A percentile compares a stretch with the other conserved stretches of the same genome.
Evolutionary conservation across 1,140 invertebrate species (phyloP).

Genomic region (Lamellibrachia luymesi): DNA sequence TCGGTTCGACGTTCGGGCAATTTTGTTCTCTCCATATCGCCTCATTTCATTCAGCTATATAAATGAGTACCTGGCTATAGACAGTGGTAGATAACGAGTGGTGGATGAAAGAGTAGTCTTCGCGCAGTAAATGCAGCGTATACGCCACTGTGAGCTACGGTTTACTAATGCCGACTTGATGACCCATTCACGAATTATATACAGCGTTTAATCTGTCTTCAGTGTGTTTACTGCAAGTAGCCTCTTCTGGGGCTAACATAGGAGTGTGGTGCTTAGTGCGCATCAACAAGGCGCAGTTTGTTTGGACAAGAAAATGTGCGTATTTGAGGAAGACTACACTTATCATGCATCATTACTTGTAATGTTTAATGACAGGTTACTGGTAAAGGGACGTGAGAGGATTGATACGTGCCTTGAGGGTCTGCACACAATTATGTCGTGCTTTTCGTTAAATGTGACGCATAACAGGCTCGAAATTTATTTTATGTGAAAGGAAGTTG

Average conservation of each 20-base stretch:
- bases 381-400: neutral
- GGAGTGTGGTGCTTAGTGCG: too few species aligned
- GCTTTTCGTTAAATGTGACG: neutral
- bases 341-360: neutral
- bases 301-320: neutral
- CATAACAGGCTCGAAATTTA: neutral
- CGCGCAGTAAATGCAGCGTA: too few species aligned
- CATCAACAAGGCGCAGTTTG: neutral
- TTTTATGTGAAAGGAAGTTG: slow-evolving; percentile 3
- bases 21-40: too few species aligned
- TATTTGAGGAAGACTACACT: neutral
- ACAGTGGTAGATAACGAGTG: too few species aligned
- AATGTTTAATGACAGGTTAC: neutral
- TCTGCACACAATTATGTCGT: neutral
- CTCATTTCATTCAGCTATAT: too few species aligned
- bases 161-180: neutral
- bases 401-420: neutral
- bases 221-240: too few species aligned
- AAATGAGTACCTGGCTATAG: too few species aligned
- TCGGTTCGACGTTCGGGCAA: too few species aligned
- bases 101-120: too few species aligned
- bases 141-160: too few species aligned
- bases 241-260: too few species aligned
- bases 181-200: neutral
- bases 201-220: neutral